Evolutionary conservation across 2,888 invertebrate genomes (phyloP), one percentile per base, ranked within the genome.

Genomic region (Cryptosula pallasiana): DNA sequence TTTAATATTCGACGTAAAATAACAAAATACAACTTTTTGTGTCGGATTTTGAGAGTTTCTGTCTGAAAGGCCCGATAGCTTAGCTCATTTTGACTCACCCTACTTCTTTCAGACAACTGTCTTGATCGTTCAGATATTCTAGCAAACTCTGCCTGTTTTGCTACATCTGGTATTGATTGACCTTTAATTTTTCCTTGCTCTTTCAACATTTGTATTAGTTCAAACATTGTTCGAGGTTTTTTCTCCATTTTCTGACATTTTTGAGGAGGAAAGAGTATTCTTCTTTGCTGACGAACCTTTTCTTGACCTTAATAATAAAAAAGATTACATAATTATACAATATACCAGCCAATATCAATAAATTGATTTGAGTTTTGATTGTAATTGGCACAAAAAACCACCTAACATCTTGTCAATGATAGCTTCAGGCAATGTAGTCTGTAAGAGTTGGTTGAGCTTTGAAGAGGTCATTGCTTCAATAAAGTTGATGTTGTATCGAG

Each of bases 371-470:
- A n/a, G n/a, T n/a, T n/a, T n/a, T n/a, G n/a, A n/a, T n/a, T n/a
- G n/a, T n/a, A n/a, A n/a, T n/a, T n/a, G n/a, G n/a, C n/a, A n/a
- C n/a, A n/a, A n/a, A n/a, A n/a, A n/a, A n/a, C n/a, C n/a, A 63
- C 63, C 63, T 63, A 63, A 34, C 63, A 63, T 63, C n/a, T 27
- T 63, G 32, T 63, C 34, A 5, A 63, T 63, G 63, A 63, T 16
- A 27, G 63, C 9, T 34, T 63, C 63, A 5, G 63, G 63, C 5
- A 63, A n/a, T 13, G 63, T 25, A 9, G 63, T 63, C 32, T 63
- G 63, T 13, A 63, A 27, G 16, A 63, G 34, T 63, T 63, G 27
- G n/a, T 63, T 63, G 20, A 63, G 32, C n/a, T 63, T 63, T 32
- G 63, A 63, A 5, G 63, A 5, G 13, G 63, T 63, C 63, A 63